Evolutionary conservation across 2,888 invertebrate genomes (phyloP).

Genomic region (Pyrrhia umbra): DNA sequence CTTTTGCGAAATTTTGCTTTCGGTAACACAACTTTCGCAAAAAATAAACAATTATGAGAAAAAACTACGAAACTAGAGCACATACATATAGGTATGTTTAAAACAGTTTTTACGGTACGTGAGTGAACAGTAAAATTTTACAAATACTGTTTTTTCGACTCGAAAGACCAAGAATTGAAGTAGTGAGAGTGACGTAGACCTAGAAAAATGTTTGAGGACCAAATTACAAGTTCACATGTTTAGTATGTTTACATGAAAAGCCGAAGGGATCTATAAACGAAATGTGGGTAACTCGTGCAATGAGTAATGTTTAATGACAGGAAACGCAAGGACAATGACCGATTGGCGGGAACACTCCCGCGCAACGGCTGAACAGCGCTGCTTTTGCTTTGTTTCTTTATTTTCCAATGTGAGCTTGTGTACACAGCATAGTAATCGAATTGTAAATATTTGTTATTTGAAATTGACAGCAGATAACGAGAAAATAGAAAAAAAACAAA

Average conservation of each 20-base stretch:
- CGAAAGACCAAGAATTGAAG: constrained; percentile 13
- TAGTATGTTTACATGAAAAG: constrained; percentile 42
- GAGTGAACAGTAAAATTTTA: constrained; percentile 5
- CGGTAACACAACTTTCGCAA: constrained; percentile 43
- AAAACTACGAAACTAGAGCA: constrained; percentile 42
- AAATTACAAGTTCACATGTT: constrained; percentile 9
- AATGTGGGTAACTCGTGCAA: constrained; percentile 67
- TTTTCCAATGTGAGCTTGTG: constrained; percentile 51
- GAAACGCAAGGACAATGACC: constrained; percentile 79
- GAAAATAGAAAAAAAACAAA: neutral
- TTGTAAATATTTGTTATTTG: constrained; percentile 46
- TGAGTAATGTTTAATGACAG: constrained; percentile 75
- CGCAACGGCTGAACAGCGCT: constrained; percentile 53
- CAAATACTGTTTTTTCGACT: constrained; percentile 2
- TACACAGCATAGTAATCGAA: constrained; percentile 44
- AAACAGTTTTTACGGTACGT: constrained; percentile 26
- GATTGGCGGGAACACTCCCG: constrained; percentile 70
- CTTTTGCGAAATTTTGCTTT: constrained; percentile 49
- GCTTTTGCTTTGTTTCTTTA: constrained; percentile 62
- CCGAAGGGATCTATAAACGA: constrained; percentile 61
- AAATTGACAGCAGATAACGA: constrained; percentile 16
- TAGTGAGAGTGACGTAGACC: constrained; percentile 26
- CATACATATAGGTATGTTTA: constrained; percentile 4
- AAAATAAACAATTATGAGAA: constrained; percentile 51
- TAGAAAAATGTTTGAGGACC: constrained; percentile 27